phyloP scores from a whole-genome alignment of 2,797 vertebrate species.

The Pterois miles region DNA sequence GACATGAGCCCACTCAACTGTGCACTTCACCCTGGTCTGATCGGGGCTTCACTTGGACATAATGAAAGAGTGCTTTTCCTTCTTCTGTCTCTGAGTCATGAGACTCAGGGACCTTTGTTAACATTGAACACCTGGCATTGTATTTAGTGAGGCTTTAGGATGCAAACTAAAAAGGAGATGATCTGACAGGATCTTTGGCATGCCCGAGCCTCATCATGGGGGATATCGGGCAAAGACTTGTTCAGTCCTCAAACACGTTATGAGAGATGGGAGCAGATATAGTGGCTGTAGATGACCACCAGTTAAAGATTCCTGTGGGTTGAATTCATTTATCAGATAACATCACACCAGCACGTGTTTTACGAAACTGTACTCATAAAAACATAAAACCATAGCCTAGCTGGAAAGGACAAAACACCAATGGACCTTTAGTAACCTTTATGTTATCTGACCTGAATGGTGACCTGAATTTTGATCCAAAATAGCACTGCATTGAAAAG shows the following conservation, averaged over 20 bases:
- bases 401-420: background rate
- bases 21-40: slow-evolving; percentile 76
- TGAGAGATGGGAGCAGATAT: slow-evolving; percentile 42
- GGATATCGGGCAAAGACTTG: slow-evolving; percentile 38
- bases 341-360: background rate
- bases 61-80: slow-evolving; percentile 76
- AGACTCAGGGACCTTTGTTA: slow-evolving; percentile 65
- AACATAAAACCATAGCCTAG: background rate
- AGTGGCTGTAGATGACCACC: slow-evolving; percentile 11
- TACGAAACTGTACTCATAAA: background rate
- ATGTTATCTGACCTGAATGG: fast-evolving
- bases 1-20: slow-evolving; percentile 76
- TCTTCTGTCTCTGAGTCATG: slow-evolving; percentile 37
- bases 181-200: slow-evolving; percentile 72
- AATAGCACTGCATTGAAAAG: background rate
- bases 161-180: slow-evolving; percentile 46
- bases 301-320: slow-evolving; percentile 21
- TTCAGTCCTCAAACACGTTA: slow-evolving; percentile 42
- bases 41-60: slow-evolving; percentile 76
- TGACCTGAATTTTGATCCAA: background rate
- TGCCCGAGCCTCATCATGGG: slow-evolving; percentile 52
- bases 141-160: slow-evolving; percentile 69
- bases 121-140: slow-evolving; percentile 78
- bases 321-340: slow-evolving; percentile 22
- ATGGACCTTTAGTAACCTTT: background rate